Evolutionary conservation across 2,113 vertebrate genomes (phyloP).

Genomic region (Indicator indicator): DNA sequence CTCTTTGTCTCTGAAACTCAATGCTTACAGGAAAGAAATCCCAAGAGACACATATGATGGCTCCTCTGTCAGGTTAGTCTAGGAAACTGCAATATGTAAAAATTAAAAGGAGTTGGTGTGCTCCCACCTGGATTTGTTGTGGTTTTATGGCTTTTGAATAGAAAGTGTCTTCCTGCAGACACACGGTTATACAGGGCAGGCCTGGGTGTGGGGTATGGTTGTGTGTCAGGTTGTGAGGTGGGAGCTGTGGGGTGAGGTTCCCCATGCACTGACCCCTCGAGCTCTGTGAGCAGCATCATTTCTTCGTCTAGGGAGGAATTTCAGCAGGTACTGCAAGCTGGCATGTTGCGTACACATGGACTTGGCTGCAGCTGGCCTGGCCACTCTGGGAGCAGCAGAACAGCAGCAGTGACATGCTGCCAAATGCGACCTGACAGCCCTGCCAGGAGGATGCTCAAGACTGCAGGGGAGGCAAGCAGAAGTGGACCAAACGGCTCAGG

Average conservation of each 20-base stretch:
- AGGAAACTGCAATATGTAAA: not conserved
- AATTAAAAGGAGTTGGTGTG: not conserved
- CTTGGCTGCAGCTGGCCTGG: not conserved
- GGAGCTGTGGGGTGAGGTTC: not conserved
- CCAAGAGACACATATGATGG: not conserved
- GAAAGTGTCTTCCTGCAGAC: not conserved
- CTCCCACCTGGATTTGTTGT: not conserved
- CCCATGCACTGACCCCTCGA: rapidly evolving
- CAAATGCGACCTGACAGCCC: not conserved
- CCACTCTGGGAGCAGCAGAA: rapidly evolving
- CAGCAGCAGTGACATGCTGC: not conserved
- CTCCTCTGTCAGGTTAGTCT: not conserved
- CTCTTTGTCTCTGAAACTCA: not conserved
- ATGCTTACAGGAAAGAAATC: not conserved
- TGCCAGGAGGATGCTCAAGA: not conserved
- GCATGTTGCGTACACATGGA: rapidly evolving
- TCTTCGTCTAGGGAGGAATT: not conserved
- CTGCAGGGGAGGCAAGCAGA: not conserved
- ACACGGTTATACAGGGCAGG: not conserved
- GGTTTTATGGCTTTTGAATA: not conserved
- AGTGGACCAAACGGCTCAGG: not conserved
- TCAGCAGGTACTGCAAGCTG: not conserved
- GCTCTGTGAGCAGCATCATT: not conserved
- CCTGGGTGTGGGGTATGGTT: not conserved
- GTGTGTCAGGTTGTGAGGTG: not conserved